Evolutionary conservation across 2,113 vertebrate species (phyloP).

Genomic region (Gadus chalcogrammus): DNA sequence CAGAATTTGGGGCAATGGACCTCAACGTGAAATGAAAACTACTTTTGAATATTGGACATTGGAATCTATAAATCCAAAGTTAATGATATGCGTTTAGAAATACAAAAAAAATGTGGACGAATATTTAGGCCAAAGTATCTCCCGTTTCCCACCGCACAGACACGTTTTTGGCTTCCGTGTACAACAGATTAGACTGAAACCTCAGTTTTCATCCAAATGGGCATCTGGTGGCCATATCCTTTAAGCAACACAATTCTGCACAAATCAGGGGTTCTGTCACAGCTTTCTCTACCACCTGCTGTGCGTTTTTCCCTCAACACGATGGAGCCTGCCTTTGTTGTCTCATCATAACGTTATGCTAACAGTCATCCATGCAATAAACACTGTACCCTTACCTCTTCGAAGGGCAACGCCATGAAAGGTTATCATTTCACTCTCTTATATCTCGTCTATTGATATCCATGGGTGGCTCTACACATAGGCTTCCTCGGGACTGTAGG

Average conservation of each 20-base stretch:
- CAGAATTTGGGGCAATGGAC: constrained; percentile 47
- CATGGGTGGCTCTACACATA: neutral
- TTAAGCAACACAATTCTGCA: constrained; percentile 82
- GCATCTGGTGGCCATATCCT: constrained; percentile 82
- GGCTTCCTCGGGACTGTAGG: constrained; percentile 34
- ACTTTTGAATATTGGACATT: constrained; percentile 31
- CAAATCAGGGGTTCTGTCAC: constrained; percentile 79
- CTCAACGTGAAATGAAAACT: constrained; percentile 24
- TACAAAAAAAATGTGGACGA: constrained; percentile 45
- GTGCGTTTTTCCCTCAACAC: constrained; percentile 68
- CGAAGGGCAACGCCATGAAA: constrained; percentile 45
- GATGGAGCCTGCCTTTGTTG: constrained; percentile 72
- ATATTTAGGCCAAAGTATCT: constrained; percentile 60
- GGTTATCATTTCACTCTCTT: neutral
- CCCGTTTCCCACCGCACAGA: constrained; percentile 56
- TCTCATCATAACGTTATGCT: constrained; percentile 70
- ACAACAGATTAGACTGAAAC: constrained; percentile 73
- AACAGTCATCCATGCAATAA: constrained; percentile 62
- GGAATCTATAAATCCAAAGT: too few species aligned
- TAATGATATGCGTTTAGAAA: too few species aligned
- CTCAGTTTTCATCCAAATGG: constrained; percentile 81
- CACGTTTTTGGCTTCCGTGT: constrained; percentile 70
- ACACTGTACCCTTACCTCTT: constrained; percentile 63
- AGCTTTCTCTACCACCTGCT: constrained; percentile 80
- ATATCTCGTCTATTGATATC: too few species aligned